Evolutionary conservation across 2,797 vertebrate genomes (phyloP), one percentile per base, ranked within the genome.

Genomic region (Picus viridis): DNA sequence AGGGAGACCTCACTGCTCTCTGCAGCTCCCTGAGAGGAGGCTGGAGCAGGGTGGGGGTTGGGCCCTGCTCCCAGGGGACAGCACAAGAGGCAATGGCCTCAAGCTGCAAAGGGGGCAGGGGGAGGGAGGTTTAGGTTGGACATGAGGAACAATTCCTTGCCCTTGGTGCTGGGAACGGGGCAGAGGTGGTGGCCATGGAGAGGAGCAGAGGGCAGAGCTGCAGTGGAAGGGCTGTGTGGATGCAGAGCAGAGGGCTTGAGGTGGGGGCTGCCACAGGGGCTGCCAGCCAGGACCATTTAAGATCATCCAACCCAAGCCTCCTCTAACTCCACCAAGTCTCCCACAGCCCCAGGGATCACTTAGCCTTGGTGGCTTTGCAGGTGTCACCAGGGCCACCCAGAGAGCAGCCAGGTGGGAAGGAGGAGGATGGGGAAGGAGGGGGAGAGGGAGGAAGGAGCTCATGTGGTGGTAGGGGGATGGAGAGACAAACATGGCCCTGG

Each of bases 211-310:
- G 36, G 64, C 12, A 12, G 41, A 39, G 23, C 0, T 4, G 39
- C 29, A 7, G 32, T 1, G 4, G 47, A 12, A 49, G 13, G 23
- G 29, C 7, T 43, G 22, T 11, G 8, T 2, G 32, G 58, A 79
- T 43, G 27, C 8, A 19, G 26, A 30, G 4, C 5, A n/a, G n/a
- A n/a, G n/a, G n/a, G n/a, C n/a, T n/a, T 74, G 67, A 30, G 16
- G 6, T 63, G 63, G 6, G 32, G 82, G 72, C 14, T 64, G 10
- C 8, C 3, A 0, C 0, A 0, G 0, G 1, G 43, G 36, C 3
- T 69, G 14, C 0, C 4, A 43, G 10, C 2, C 2, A 47, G 20
- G 45, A 22, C 45, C 45, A 5, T 22, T 47, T 22, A 5, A 47
- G 45, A 20, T 47, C 19, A 8, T 47, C 45, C 45, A 20, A 10